Percentiles rank a stretch among this genome's conserved stretches.
phyloP scores from a whole-genome alignment of 2,888 invertebrate species.

The Zhuqinia jingwanae region DNA sequence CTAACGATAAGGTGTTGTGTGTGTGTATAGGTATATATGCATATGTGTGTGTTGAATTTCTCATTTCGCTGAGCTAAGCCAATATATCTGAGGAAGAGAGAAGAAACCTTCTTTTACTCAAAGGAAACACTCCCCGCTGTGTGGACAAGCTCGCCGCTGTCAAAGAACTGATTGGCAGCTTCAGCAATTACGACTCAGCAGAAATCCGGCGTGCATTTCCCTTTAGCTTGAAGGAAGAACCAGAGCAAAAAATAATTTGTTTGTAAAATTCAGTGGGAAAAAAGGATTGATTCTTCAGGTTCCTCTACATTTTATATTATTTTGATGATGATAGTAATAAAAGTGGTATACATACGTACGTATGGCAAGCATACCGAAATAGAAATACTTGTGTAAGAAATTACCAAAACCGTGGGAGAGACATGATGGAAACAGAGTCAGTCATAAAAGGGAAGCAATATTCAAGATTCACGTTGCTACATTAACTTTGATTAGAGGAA shows the following conservation, averaged over 20 bases:
- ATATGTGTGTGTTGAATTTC: background rate
- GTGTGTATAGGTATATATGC: background rate
- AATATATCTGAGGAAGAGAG: conserved; percentile 25
- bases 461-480: too few relatives aligned
- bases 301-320: background rate
- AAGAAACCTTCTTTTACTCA: conserved; percentile 24
- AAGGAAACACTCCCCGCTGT: conserved; percentile 75
- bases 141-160: conserved; percentile 77
- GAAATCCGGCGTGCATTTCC: conserved; percentile 71
- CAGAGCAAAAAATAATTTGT: conserved; percentile 26
- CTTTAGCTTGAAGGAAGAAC: conserved; percentile 18
- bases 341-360: too few relatives aligned
- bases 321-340: too few relatives aligned
- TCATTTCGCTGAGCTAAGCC: conserved; percentile 45
- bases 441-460: background rate
- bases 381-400: background rate
- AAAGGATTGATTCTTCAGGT: conserved; percentile 56
- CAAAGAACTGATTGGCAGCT: conserved; percentile 78
- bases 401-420: conserved; percentile 51
- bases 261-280: conserved; percentile 54
- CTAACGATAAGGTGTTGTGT: background rate
- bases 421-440: conserved; percentile 6
- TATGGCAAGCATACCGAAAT: background rate
- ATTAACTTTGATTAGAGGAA: background rate
- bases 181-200: conserved; percentile 79